Evolutionary conservation across 1,140 invertebrate species (phyloP).

Genomic region (Probaryconus sp.): DNA sequence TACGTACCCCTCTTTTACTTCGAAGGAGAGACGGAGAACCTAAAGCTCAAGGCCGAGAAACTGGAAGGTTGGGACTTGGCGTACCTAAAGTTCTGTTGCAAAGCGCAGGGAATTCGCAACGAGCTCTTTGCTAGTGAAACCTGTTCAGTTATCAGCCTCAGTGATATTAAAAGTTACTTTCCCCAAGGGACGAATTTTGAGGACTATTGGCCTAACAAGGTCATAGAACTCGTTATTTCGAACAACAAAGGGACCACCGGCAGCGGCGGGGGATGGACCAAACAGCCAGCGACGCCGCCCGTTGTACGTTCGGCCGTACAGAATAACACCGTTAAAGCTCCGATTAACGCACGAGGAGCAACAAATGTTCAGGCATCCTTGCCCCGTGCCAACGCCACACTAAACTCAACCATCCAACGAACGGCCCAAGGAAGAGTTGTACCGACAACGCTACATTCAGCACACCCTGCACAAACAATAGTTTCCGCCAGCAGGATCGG

Average conservation of each 20-base stretch:
- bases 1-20: constrained; percentile 97
- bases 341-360: constrained; percentile 64
- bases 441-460: constrained; percentile 64
- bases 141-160: constrained; percentile 91
- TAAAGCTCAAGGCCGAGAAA: constrained; percentile 90
- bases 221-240: constrained; percentile 85
- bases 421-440: constrained; percentile 67
- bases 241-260: constrained; percentile 79
- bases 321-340: constrained; percentile 66
- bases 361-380: constrained; percentile 65
- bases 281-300: constrained; percentile 78
- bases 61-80: constrained; percentile 94
- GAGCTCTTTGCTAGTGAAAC: constrained; percentile 93
- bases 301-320: constrained; percentile 62
- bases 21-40: constrained; percentile 93
- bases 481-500: constrained; percentile 65
- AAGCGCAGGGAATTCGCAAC: constrained; percentile 94
- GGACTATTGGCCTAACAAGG: constrained; percentile 93
- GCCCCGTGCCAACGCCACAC: constrained; percentile 53
- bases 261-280: constrained; percentile 81
- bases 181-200: constrained; percentile 92
- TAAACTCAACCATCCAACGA: constrained; percentile 64
- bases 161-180: constrained; percentile 94
- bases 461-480: constrained; percentile 68
- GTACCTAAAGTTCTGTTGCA: constrained; percentile 95